Evolutionary conservation across 2,113 vertebrate genomes (phyloP).

Genomic region (Takifugu flavidus): DNA sequence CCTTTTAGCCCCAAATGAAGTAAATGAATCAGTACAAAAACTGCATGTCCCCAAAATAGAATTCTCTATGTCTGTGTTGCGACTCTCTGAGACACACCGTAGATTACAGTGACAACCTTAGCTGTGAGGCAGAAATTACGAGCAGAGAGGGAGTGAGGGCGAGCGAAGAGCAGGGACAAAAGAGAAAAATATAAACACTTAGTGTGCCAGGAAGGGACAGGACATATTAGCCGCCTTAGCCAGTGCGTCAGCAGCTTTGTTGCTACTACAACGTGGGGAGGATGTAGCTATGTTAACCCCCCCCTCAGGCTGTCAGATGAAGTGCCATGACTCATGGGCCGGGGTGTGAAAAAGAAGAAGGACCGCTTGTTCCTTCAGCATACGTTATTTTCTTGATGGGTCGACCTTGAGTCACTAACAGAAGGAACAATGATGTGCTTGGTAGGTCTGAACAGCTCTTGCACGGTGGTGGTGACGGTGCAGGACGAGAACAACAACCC

Average conservation of each 20-base stretch:
- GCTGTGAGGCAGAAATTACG: neutral
- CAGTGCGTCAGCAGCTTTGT: conserved; percentile 5
- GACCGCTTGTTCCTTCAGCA: conserved; percentile 38
- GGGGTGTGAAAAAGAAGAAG: conserved; percentile 37
- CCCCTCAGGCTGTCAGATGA: conserved; percentile 27
- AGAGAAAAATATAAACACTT: neutral
- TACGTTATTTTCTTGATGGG: conserved; percentile 33
- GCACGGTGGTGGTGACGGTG: conserved; percentile 62
- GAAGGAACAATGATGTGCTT: conserved; percentile 46
- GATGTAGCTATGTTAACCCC: conserved; percentile 15
- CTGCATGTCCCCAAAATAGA: neutral
- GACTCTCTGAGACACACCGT: neutral
- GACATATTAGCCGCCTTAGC: neutral
- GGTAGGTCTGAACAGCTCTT: conserved; percentile 73
- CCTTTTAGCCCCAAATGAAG: neutral
- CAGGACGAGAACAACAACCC: conserved; percentile 75
- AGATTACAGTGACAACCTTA: neutral
- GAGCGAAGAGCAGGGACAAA: neutral
- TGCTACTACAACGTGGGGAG: neutral
- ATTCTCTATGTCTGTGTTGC: too few relatives aligned
- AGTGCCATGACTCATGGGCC: conserved; percentile 46
- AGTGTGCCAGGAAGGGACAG: neutral
- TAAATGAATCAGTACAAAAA: neutral
- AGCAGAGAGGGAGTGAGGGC: too few relatives aligned
- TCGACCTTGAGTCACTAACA: conserved; percentile 56